Percentiles rank a stretch among this genome's conserved stretches.
Conservation (phyloP, 2,888 invertebrate genomes). For the Bibio marci region DNA sequence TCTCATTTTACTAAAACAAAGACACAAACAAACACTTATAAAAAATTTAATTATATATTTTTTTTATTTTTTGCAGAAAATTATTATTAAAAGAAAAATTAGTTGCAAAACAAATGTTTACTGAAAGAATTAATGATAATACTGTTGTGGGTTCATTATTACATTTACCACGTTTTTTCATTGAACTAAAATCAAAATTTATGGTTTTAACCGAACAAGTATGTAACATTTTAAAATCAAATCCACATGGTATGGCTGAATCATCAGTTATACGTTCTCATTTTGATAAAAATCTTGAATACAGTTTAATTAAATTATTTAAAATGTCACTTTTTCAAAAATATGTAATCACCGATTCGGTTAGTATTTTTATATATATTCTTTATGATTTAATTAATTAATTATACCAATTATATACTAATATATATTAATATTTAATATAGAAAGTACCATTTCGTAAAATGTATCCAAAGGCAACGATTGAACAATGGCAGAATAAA, state of each 20-base stretch:
- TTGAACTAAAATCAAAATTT: constrained; percentile 35
- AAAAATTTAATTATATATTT: constrained; percentile 4
- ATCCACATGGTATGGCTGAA: constrained; percentile 34
- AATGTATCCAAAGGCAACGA: constrained; percentile 37
- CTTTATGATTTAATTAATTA: no score
- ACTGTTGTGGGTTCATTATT: constrained; percentile 33
- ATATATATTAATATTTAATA: no score
- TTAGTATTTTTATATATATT: no score
- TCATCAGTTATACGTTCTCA: constrained; percentile 32
- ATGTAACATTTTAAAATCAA: constrained; percentile 34
- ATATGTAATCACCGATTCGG: constrained; percentile 33
- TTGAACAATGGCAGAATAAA: constrained; percentile 35
- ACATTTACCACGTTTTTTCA: constrained; percentile 46
- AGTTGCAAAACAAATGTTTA: constrained; percentile 42
- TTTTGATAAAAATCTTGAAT: constrained; percentile 26
- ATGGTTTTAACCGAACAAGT: constrained; percentile 35
- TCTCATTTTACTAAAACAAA: no score
- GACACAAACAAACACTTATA: no score
- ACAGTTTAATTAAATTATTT: constrained; percentile 32
- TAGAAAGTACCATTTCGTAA: constrained; percentile 32
- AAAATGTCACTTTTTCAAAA: constrained; percentile 33
- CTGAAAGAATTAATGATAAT: constrained; percentile 30
- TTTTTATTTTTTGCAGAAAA: constrained; percentile 28
- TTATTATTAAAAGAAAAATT: constrained; percentile 37
- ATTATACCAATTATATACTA: no score